Evolutionary conservation across 2,888 invertebrate species (phyloP).

Genomic region (Hermaeophaga mercurialis): DNA sequence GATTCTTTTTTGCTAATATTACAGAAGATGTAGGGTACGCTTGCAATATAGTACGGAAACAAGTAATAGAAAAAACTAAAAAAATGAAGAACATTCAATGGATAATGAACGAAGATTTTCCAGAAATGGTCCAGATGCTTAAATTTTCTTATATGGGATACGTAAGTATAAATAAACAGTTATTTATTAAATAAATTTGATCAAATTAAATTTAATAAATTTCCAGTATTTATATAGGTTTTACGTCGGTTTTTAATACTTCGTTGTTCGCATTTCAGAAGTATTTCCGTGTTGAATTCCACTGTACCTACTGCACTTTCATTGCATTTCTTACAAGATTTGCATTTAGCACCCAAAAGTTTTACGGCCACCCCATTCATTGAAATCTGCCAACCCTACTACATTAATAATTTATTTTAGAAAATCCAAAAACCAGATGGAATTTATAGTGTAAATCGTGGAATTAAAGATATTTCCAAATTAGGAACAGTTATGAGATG

Average conservation of each 20-base stretch:
- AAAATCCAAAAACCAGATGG: conserved; percentile 58
- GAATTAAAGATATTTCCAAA: conserved; percentile 57
- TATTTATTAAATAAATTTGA: too few relatives aligned
- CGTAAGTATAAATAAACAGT: conserved; percentile 37
- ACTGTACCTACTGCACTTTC: too few relatives aligned
- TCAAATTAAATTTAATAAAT: too few relatives aligned
- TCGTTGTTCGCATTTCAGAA: too few relatives aligned
- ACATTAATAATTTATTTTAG: conserved; percentile 33
- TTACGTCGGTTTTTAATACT: too few relatives aligned
- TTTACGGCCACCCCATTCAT: too few relatives aligned
- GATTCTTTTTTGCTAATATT: conserved; percentile 36
- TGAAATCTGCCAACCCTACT: too few relatives aligned
- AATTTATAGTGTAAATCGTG: conserved; percentile 62
- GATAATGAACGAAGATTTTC: conserved; percentile 24
- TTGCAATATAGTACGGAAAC: conserved; percentile 38
- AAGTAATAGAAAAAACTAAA: conserved; percentile 28
- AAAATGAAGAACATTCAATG: conserved; percentile 31
- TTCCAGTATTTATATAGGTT: too few relatives aligned
- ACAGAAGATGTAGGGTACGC: conserved; percentile 35
- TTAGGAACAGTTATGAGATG: conserved; percentile 60
- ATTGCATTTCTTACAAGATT: too few relatives aligned
- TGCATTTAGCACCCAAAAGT: too few relatives aligned
- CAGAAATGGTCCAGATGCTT: conserved; percentile 18
- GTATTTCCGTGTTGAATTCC: too few relatives aligned
- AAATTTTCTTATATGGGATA: conserved; percentile 38